Evolutionary conservation across 2,888 invertebrate genomes (phyloP).

Genomic region (Balanococcus diminutus): DNA sequence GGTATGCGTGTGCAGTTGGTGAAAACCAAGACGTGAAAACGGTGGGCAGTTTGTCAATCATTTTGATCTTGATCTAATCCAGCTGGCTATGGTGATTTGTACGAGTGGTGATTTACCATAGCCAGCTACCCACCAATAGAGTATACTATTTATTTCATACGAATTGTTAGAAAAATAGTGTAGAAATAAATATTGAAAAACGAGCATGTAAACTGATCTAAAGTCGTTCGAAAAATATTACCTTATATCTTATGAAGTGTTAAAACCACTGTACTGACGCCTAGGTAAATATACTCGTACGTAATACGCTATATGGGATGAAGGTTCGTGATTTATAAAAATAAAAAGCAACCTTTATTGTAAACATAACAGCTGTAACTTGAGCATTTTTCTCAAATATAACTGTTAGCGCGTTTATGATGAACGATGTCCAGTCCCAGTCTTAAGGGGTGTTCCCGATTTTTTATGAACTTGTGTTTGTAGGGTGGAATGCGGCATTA

Average conservation of each 20-base stretch:
- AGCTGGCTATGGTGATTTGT: not conserved
- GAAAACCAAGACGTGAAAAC: not conserved
- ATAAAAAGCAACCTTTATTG: not conserved
- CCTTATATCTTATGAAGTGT: not conserved
- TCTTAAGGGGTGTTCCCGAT: not conserved
- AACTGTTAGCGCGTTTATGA: not conserved
- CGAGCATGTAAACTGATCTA: not conserved
- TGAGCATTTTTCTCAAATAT: not conserved
- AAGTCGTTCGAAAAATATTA: not conserved
- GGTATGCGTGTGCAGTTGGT: not conserved
- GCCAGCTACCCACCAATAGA: too few relatives aligned
- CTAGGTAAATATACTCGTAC: not conserved
- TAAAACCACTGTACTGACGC: not conserved
- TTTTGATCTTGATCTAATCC: not conserved
- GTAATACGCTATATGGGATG: not conserved
- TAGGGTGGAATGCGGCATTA: not conserved
- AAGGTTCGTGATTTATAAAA: not conserved
- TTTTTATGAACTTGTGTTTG: not conserved
- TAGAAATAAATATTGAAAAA: not conserved
- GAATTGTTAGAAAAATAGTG: not conserved
- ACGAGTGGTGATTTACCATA: not conserved
- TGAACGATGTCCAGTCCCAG: not conserved
- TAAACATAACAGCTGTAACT: not conserved
- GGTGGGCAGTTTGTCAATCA: not conserved
- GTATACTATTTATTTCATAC: not conserved